These are phyloP conservation scores for Syngnathus rostellatus DNA, from an alignment of 2,797 vertebrate genomes.

Conservation along the genomic window DNA sequence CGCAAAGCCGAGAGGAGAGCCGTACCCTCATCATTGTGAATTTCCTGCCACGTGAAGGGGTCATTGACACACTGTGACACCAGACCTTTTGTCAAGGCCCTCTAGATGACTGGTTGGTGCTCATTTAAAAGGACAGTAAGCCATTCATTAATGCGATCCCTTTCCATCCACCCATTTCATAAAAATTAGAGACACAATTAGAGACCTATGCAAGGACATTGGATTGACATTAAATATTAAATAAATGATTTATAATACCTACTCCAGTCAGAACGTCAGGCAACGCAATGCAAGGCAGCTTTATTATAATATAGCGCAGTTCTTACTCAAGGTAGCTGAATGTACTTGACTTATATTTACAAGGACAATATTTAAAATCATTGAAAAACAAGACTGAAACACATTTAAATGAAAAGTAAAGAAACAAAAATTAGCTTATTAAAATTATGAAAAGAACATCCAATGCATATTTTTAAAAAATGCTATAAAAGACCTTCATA, in stretches of 20 bases:
- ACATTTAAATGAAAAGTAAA: no score
- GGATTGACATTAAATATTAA: not conserved
- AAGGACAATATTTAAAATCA: no score
- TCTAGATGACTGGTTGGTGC: not conserved
- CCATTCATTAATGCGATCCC: not conserved
- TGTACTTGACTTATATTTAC: no score
- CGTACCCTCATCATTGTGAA: conserved; percentile 46
- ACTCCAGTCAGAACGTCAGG: not conserved
- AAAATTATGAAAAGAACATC: no score
- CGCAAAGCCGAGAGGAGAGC: conserved; percentile 37
- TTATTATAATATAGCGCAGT: no score
- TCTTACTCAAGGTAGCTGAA: no score
- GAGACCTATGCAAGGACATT: no score
- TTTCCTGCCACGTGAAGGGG: conserved; percentile 47
- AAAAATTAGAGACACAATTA: not conserved
- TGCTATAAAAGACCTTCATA: no score
- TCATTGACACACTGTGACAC: conserved; percentile 36
- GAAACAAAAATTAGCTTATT: no score
- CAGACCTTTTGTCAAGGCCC: conserved; percentile 12
- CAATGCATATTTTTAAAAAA: no score
- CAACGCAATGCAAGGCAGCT: no score
- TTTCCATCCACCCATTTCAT: not conserved
- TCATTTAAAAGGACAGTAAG: conserved; percentile 11
- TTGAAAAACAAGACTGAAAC: no score
- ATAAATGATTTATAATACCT: not conserved